Percentiles rank a stretch among this genome's conserved stretches.
Conservation (phyloP, 2,113 vertebrate genomes). For the Archilochus colubris region DNA sequence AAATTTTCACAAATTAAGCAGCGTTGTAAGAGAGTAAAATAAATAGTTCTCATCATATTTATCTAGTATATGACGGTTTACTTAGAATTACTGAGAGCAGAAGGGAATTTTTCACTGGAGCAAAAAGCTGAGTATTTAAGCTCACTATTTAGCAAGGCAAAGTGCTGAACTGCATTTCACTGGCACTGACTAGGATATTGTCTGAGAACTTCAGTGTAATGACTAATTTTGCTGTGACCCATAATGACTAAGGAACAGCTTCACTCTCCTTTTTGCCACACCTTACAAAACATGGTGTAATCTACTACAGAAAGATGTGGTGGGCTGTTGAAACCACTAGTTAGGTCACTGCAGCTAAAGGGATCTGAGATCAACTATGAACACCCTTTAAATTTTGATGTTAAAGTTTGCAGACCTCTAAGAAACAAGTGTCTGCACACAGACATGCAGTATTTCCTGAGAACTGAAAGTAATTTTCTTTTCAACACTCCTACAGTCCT, state of each 20-base stretch:
- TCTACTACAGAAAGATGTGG: neutral
- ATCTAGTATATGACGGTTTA: neutral
- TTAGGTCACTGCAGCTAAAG: neutral
- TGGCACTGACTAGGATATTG: neutral
- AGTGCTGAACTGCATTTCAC: neutral
- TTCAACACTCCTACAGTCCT: slow-evolving; percentile 3
- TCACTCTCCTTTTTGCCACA: neutral
- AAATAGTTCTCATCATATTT: neutral
- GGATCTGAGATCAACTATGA: neutral
- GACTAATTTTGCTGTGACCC: neutral
- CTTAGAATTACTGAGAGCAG: neutral
- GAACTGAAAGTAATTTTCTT: neutral
- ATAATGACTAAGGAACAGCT: neutral
- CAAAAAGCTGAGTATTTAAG: neutral
- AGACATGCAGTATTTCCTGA: neutral
- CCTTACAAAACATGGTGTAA: neutral
- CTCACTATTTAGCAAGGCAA: neutral
- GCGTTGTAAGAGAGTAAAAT: neutral
- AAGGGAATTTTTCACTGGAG: neutral
- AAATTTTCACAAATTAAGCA: neutral
- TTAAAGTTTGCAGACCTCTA: neutral
- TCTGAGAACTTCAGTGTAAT: neutral
- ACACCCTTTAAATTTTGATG: neutral
- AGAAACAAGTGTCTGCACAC: neutral
- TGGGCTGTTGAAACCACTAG: neutral